Evolutionary conservation across 2,797 vertebrate species (phyloP), one percentile per base, ranked within the genome.

Genomic region (Furcifer pardalis): DNA sequence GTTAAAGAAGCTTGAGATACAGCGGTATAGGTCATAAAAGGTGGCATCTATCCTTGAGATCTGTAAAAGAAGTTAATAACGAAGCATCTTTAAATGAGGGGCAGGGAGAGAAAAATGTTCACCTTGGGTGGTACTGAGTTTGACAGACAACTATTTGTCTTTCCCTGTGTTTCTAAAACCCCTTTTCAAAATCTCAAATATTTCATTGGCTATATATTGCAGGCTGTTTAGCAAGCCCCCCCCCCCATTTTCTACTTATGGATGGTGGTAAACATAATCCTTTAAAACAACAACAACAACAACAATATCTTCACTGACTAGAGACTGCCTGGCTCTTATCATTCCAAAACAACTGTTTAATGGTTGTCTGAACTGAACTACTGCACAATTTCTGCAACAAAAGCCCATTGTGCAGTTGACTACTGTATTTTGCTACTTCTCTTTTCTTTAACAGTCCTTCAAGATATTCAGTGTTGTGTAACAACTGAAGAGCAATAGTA

Each of bases 401-500:
- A 42, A 56, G 44, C 25, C 68, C 71, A 32, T 32, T 65, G 62
- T 44, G 19, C 37, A 44, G 69, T 62, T 62, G 40, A 56, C 49
- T 15, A n/a, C n/a, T n/a, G n/a, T n/a, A 81, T 60, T 42, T 44
- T 49, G 44, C n/a, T 37, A 10, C 27, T 75, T 21, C 40, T 35
- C 35, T 40, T 59, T 83, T 75, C 60, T 83, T 75, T 52, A 49
- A 75, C n/a, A 75, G 12, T 49, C 10, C 7, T 65, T 66, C 15
- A 63, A 83, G 60, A 42, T 65, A 32, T 59, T 63, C 42, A 4
- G 5, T 10, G 37, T 65, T 65, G n/a, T 72, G 21, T 75, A 17
- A 44, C 44, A 46, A 73, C 32, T 75, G 59, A 75, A 82, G 59
- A 82, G 74, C 71, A 82, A 75, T 66, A 60, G 21, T 35, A 46